A percentile compares a stretch with the other conserved stretches of the same genome.
These are phyloP conservation scores for Procavia capensis DNA, from an alignment of 2,113 vertebrate genomes.

Conservation along the genomic window DNA sequence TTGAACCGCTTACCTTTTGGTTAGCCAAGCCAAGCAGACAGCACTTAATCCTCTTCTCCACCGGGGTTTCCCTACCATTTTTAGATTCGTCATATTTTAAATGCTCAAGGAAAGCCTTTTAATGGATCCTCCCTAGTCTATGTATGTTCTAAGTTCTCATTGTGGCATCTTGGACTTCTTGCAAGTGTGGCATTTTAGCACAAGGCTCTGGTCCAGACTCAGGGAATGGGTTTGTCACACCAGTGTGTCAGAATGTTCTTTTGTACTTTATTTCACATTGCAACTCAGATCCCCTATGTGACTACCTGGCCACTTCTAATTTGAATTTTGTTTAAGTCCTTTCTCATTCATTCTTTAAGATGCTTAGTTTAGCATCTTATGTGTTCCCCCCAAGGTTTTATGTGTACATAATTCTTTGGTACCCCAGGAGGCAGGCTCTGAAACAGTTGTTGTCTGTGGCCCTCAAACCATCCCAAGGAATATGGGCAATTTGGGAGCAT, in stretches of 20 bases:
- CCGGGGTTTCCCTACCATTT: too few species aligned
- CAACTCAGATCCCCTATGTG: slow-evolving; percentile 38
- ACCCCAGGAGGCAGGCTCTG: slow-evolving; percentile 58
- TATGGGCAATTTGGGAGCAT: slow-evolving; percentile 54
- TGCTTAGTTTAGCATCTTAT: slow-evolving; percentile 73
- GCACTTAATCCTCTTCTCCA: too few species aligned
- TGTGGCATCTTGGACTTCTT: neutral
- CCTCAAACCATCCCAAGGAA: slow-evolving; percentile 54
- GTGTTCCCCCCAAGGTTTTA: slow-evolving; percentile 45
- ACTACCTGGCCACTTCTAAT: slow-evolving; percentile 47
- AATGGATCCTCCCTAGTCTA: neutral
- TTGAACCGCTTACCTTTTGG: too few species aligned
- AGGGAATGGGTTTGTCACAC: neutral
- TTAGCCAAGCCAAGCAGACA: too few species aligned
- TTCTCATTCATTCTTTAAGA: slow-evolving; percentile 66
- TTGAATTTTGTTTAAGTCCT: slow-evolving; percentile 52
- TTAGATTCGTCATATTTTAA: neutral
- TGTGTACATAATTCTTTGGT: slow-evolving; percentile 64
- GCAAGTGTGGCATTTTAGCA: neutral
- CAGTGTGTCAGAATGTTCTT: neutral
- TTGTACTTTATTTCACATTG: slow-evolving; percentile 9
- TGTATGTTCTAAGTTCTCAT: neutral
- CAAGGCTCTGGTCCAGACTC: neutral
- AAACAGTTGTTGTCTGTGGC: slow-evolving; percentile 69
- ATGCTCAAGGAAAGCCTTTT: neutral